Evolutionary conservation across 2,113 vertebrate genomes (phyloP).

Genomic region (Sitta europaea): DNA sequence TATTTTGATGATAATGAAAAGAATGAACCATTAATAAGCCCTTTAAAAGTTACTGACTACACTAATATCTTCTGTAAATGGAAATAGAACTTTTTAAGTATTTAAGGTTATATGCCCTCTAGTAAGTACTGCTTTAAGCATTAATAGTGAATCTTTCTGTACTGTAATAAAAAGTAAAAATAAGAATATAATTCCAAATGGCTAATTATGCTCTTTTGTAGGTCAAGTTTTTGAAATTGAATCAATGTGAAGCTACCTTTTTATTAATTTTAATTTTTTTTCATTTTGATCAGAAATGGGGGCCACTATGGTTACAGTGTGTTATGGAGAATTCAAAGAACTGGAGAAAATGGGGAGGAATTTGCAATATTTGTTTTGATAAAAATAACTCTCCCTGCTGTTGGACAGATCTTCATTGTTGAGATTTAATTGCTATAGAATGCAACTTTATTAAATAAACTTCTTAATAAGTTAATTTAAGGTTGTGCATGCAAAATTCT

Average conservation of each 20-base stretch:
- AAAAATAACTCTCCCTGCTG: background rate
- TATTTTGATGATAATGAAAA: slow-evolving; percentile 68
- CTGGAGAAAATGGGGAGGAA: background rate
- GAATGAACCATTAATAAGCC: slow-evolving; percentile 69
- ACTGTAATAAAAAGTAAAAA: background rate
- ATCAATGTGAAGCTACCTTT: background rate
- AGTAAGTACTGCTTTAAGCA: slow-evolving; percentile 60
- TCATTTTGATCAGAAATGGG: background rate
- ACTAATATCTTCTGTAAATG: slow-evolving; percentile 71
- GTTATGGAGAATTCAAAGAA: background rate
- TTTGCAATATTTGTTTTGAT: rapidly evolving
- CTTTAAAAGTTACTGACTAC: slow-evolving; percentile 73
- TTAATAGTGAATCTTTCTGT: slow-evolving; percentile 55
- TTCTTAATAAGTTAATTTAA: background rate
- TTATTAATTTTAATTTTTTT: background rate
- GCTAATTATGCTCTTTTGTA: background rate
- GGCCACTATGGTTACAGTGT: background rate
- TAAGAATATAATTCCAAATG: slow-evolving; percentile 27
- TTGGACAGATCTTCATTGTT: background rate
- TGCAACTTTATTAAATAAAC: too few relatives aligned
- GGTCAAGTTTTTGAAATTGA: background rate
- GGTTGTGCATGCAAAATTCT: background rate
- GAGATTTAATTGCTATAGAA: background rate
- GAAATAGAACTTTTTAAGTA: slow-evolving; percentile 65
- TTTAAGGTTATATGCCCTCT: slow-evolving; percentile 69